Base-by-base conservation (phyloP, 2,113 vertebrate species). In the Callospermophilus lateralis region DNA sequence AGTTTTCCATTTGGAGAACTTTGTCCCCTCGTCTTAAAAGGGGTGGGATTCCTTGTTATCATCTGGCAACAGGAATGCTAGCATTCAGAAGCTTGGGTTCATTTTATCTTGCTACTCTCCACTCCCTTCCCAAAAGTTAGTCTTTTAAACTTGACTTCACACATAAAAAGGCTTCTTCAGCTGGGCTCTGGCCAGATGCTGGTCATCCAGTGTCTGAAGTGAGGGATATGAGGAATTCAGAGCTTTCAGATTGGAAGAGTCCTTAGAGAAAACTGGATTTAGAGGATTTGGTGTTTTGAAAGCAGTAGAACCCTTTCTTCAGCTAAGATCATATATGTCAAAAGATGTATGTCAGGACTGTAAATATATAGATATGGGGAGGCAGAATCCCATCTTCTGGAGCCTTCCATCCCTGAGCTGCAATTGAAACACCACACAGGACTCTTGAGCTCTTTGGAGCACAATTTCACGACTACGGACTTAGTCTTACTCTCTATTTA, bases 111-210 rank as follows among this genome's bases (percentile, higher is more conserved):
- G 39, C 34, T 58, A 16, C 55, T 58, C 20, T 58, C 20, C 20
- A 58, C 20, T 22, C 20, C 20, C 20, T 6, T 1, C 55, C 55
- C 6, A 22, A 58, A 58, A 58, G 20, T 58, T 6, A 76, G 30
- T 72, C 42, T 73, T 89, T 92, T 55, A 76, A 94, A 74, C 11
- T 48, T 91, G 81, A 96, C 65, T 84, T 84, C 39, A 77, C 67
- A 94, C 78, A 70, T 63, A 48, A 72, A 92, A 93, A 68, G 68
- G 0, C 20, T 48, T 93, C 15, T 32, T 39, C 20, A 17, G 24
- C 37, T 72, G 24, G 11, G 22, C 53, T 16, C 51, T 61, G 34
- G n/a, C 42, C 51, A 53, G n/a, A n/a, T n/a, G 61, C 30, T 74
- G 53, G 55, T 24, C 19, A 3, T n/a, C 6, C 5, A 26, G 20